Conservation (phyloP, 2,113 vertebrate species). For the Neomonachus schauinslandi region DNA sequence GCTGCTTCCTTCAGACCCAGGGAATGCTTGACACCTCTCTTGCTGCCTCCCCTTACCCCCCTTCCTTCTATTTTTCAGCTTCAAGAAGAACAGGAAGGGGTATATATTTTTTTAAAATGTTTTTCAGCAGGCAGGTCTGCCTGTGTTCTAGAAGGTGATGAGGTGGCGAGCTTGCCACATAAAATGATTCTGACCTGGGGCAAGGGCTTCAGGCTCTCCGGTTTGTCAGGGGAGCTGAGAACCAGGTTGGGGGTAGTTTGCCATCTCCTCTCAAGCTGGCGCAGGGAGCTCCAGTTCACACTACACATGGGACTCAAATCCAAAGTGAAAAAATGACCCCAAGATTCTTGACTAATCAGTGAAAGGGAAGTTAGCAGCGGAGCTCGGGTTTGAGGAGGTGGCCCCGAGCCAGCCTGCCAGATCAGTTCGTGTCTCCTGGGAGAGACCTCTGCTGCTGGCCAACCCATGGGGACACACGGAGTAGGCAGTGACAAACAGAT, state of each 20-base stretch:
- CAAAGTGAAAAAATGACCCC: background rate
- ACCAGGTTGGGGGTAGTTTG: background rate
- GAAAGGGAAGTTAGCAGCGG: background rate
- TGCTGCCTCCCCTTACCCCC: conserved; percentile 64
- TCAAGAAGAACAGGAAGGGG: conserved; percentile 78
- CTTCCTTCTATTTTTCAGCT: conserved; percentile 78
- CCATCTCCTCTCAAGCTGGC: background rate
- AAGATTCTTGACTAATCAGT: background rate
- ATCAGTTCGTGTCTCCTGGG: background rate
- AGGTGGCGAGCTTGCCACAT: background rate
- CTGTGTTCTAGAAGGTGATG: conserved; percentile 18
- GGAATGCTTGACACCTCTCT: conserved; percentile 54
- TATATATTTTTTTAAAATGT: conserved; percentile 1
- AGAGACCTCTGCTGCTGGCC: background rate
- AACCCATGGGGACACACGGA: background rate
- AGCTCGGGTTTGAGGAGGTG: background rate
- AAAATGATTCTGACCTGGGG: background rate
- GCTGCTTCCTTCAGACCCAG: conserved; percentile 55
- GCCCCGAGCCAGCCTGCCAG: background rate
- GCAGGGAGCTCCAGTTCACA: background rate
- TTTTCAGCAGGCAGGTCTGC: conserved; percentile 43
- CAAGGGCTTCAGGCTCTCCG: background rate
- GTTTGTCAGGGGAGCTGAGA: background rate
- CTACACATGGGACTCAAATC: background rate
- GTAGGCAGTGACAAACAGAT: background rate